Conservation (phyloP, 2,797 vertebrate genomes). For the Falco biarmicus region DNA sequence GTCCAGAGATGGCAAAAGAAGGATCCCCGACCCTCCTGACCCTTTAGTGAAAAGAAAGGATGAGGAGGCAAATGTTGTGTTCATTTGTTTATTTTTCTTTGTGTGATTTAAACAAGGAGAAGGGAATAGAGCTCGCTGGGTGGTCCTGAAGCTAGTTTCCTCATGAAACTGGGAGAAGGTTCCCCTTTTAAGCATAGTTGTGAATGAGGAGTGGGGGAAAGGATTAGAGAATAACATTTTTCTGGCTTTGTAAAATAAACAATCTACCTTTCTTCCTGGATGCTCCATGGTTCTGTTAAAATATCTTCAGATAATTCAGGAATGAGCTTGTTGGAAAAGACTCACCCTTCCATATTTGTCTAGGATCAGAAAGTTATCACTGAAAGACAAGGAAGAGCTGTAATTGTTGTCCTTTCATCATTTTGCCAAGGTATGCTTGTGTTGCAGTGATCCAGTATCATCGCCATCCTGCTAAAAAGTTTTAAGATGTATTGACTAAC, state of each 20-base stretch:
- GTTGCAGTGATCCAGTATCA: not conserved
- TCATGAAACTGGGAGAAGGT: constrained; percentile 20
- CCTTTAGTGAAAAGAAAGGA: constrained; percentile 60
- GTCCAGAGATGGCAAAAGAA: constrained; percentile 58
- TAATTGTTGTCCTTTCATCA: not conserved
- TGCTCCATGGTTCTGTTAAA: not conserved
- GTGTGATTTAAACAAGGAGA: constrained; percentile 56
- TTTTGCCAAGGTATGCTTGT: not conserved
- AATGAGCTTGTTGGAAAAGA: not conserved
- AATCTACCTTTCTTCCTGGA: not conserved
- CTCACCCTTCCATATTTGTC: not conserved
- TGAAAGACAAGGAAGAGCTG: not conserved
- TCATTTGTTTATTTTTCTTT: constrained; percentile 71
- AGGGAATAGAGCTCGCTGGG: constrained; percentile 56
- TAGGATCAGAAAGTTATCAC: not conserved
- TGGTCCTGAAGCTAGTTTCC: constrained; percentile 55
- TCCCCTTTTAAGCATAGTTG: constrained; percentile 1
- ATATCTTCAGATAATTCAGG: not conserved
- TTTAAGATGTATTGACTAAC: not conserved
- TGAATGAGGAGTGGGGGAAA: not conserved
- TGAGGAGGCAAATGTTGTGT: constrained; percentile 68
- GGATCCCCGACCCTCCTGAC: constrained; percentile 53
- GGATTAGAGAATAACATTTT: not conserved
- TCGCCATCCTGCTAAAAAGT: not conserved
- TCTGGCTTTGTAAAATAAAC: not conserved